A percentile compares a stretch with the other conserved stretches of the same genome.
Evolutionary conservation across 2,888 invertebrate genomes (phyloP).

Genomic region (Hydriomena furcata): DNA sequence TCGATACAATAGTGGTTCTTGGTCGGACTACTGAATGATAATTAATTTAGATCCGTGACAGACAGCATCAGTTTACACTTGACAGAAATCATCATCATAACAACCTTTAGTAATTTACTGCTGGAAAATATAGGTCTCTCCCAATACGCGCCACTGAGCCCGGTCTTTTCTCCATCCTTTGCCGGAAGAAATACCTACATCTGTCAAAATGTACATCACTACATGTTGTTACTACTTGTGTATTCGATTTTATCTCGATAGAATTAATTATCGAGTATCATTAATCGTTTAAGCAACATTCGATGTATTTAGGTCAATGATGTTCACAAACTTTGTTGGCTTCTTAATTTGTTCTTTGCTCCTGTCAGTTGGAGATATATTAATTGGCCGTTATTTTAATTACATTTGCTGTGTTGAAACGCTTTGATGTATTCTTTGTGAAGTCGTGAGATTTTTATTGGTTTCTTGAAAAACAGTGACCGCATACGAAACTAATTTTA

Average conservation of each 20-base stretch:
- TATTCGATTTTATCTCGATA: constrained; percentile 43
- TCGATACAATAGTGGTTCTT: too few species aligned
- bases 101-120: too few species aligned
- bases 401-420: constrained; percentile 39
- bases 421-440: constrained; percentile 36
- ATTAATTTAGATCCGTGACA: too few species aligned
- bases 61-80: too few species aligned
- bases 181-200: too few species aligned
- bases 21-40: too few species aligned
- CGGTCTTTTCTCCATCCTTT: too few species aligned
- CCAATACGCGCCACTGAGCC: too few species aligned
- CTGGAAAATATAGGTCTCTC: too few species aligned
- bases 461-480: not conserved
- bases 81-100: too few species aligned
- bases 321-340: constrained; percentile 53
- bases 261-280: constrained; percentile 61
- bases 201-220: not conserved
- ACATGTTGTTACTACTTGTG: not conserved
- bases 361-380: constrained; percentile 44
- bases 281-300: constrained; percentile 58
- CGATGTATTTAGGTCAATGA: constrained; percentile 63
- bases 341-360: constrained; percentile 52
- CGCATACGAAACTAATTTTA: too few species aligned
- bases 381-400: constrained; percentile 54
- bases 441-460: constrained; percentile 18